A percentile compares a stretch with the other conserved stretches of the same genome.
Evolutionary conservation across 2,888 invertebrate species (phyloP).

Genomic region (Rotaria macrura): DNA sequence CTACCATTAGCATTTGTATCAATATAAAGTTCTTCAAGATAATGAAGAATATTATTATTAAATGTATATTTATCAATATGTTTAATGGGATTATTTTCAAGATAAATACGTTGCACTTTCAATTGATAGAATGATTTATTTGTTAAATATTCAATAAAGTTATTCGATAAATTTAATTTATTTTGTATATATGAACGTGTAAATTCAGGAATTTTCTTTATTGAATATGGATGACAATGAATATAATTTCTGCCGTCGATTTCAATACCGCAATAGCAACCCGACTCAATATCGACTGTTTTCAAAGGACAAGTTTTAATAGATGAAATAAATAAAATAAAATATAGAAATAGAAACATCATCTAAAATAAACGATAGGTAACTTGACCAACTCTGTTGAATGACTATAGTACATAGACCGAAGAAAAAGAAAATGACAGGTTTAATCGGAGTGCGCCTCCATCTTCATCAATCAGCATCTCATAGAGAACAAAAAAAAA

Average conservation of each 20-base stretch:
- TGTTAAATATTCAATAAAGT: background rate
- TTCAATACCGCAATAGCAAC: slow-evolving; percentile 19
- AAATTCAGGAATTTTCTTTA: background rate
- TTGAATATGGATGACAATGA: background rate
- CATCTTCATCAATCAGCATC: background rate
- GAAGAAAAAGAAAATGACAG: background rate
- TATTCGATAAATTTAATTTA: slow-evolving; percentile 4
- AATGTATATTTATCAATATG: slow-evolving; percentile 4
- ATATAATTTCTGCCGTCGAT: slow-evolving; percentile 4
- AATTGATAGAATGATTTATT: background rate
- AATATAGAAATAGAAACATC: background rate
- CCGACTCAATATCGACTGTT: background rate
- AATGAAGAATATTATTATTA: background rate
- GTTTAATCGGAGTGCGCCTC: background rate
- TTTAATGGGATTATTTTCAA: background rate
- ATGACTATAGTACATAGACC: background rate
- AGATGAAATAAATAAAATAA: background rate
- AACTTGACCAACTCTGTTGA: background rate
- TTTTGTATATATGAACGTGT: slow-evolving; percentile 7
- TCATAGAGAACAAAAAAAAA: background rate
- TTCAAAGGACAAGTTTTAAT: slow-evolving; percentile 1
- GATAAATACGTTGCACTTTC: background rate
- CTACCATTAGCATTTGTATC: background rate
- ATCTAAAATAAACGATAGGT: background rate
- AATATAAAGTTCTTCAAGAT: background rate